These are phyloP conservation scores for Onychomys torridus DNA, from an alignment of 2,797 vertebrate genomes.

Conservation along the genomic window DNA sequence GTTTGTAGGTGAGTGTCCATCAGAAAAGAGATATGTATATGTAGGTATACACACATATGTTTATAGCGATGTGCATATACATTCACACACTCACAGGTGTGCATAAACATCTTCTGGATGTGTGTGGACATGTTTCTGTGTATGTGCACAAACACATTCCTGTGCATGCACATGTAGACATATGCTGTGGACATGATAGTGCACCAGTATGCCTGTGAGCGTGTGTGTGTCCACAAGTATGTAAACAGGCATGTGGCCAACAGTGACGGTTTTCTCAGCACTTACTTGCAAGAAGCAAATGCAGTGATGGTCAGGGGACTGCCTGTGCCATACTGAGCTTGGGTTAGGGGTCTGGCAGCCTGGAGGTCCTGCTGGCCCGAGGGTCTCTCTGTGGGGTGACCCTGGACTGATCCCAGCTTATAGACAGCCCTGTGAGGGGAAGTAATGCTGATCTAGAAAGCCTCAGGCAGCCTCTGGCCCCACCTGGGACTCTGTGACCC, in stretches of 20 bases:
- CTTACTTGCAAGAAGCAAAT: not conserved
- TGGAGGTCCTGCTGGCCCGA: rapidly evolving
- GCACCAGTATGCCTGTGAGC: not conserved
- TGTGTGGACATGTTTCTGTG: not conserved
- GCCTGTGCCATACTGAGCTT: not conserved
- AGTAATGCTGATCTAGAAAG: rapidly evolving
- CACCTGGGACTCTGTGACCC: not conserved
- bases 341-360: rapidly evolving
- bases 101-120: too few relatives aligned
- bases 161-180: not conserved
- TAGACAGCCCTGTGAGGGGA: not conserved
- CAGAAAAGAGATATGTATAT: not conserved
- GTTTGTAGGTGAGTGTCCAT: not conserved
- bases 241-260: not conserved
- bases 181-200: not conserved
- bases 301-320: not conserved
- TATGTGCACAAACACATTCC: not conserved
- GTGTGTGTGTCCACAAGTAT: too few relatives aligned
- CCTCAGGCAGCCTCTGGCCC: not conserved
- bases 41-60: too few relatives aligned
- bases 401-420: not conserved
- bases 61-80: not conserved
- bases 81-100: too few relatives aligned
- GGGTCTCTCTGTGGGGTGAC: too few relatives aligned
- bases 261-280: not conserved